These are phyloP conservation scores for Brachylomia viminalis DNA, from an alignment of 2,888 invertebrate species.

Conservation along the genomic window DNA sequence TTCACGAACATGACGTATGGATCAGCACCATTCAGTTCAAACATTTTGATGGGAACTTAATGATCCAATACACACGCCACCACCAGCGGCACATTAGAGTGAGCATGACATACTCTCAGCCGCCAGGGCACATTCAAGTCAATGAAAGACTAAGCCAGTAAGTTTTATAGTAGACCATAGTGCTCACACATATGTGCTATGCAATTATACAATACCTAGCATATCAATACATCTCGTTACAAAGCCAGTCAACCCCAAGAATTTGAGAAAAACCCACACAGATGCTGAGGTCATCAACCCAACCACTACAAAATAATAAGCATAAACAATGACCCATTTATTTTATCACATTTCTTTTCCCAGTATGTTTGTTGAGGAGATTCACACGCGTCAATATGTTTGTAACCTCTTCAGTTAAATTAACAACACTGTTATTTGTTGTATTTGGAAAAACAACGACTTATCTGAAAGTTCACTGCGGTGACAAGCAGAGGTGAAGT, in stretches of 20 bases:
- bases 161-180: too few relatives aligned
- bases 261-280: background rate
- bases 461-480: constrained; percentile 50
- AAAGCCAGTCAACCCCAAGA: background rate
- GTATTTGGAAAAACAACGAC: constrained; percentile 50
- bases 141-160: too few relatives aligned
- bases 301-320: constrained; percentile 19
- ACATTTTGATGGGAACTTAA: too few relatives aligned
- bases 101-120: too few relatives aligned
- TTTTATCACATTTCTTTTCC: constrained; percentile 47
- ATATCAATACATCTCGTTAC: too few relatives aligned
- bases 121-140: too few relatives aligned
- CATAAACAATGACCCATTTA: constrained; percentile 49
- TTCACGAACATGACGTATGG: too few relatives aligned
- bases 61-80: too few relatives aligned
- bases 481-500: constrained; percentile 40
- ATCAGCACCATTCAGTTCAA: too few relatives aligned
- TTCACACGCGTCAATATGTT: constrained; percentile 12
- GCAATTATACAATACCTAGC: too few relatives aligned
- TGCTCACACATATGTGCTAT: too few relatives aligned
- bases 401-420: constrained; percentile 38
- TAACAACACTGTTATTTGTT: constrained; percentile 27
- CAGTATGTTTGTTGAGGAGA: background rate
- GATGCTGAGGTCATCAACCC: constrained; percentile 7
- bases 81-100: too few relatives aligned